Evolutionary conservation across 1,140 invertebrate species (phyloP), one percentile per base, ranked within the genome.

Genomic region (Tetraneura akinire): DNA sequence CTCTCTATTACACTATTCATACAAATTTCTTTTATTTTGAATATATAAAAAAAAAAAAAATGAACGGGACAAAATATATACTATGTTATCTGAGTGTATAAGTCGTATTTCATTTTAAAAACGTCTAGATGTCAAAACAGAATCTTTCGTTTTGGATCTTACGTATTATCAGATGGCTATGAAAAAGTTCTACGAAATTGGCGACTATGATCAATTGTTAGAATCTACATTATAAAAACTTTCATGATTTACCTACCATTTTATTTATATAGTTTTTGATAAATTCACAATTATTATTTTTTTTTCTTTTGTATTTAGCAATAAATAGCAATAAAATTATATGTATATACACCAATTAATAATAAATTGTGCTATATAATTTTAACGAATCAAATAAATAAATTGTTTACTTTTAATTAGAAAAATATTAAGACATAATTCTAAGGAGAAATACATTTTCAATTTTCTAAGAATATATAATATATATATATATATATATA

Each of bases 31-130:
- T 5, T 60, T 53, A 18, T 37, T 37, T 76, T 76, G 21, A 60
- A 42, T 13, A 21, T 26, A 16, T 10, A 32, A 29, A 32, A 49
- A 32, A 51, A 71, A 71, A 10, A 70, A 60, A 26, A 26, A 23
- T 13, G n/a, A 23, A 60, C 13, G 37, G 45, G 21, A 45, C 53
- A 49, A 76, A 76, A 76, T n/a, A n/a, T n/a, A n/a, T 57, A 23
- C 73, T 37, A 32, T 76, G 73, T 76, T 76, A 76, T 76, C 73
- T 76, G 53, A n/a, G n/a, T 23, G 18, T 76, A 53, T 60, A 45
- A 37, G 73, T 60, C 73, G 73, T 76, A 76, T 76, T 60, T 76
- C 73, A 76, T 76, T 76, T 76, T 55, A 10, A 60, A 37, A 42
- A 57, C n/a, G 53, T 37, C 73, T 76, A 76, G 57, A 76, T 60